phyloP scores from a whole-genome alignment of 2,113 vertebrate genomes.

The Onychostruthus taczanowskii region DNA sequence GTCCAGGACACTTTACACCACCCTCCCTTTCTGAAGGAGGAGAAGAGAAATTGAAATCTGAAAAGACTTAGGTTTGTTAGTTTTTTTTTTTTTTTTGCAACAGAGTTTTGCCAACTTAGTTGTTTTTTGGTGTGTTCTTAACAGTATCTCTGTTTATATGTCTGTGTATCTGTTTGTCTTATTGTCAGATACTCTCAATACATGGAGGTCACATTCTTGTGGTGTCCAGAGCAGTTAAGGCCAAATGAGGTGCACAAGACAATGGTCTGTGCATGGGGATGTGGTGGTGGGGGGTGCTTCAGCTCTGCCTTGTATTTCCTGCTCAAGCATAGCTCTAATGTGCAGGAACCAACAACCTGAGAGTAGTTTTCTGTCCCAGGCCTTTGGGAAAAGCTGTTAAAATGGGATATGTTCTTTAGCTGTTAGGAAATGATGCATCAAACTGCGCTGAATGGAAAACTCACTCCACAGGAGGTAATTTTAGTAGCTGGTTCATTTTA shows the following conservation, averaged over 20 bases:
- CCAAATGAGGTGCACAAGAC: neutral
- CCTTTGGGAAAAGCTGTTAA: neutral
- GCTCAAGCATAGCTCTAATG: neutral
- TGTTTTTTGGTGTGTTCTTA: neutral
- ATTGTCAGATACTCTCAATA: neutral
- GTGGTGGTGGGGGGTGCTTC: neutral
- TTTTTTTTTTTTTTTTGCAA: neutral
- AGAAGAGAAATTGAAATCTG: neutral
- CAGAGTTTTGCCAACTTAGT: neutral
- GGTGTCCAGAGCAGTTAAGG: neutral
- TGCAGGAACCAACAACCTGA: neutral
- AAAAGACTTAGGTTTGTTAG: neutral
- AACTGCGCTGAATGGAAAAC: neutral
- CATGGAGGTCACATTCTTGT: neutral
- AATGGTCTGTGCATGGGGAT: neutral
- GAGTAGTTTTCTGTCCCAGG: neutral
- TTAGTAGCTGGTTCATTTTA: conserved; percentile 33
- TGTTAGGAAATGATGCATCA: neutral
- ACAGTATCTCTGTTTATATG: neutral
- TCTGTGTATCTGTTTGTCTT: neutral
- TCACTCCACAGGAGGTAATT: neutral
- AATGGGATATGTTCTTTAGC: neutral
- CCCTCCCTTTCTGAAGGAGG: neutral
- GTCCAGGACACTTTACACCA: neutral
- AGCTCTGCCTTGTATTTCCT: neutral